phyloP scores from a whole-genome alignment of 2,888 invertebrate genomes.

The Unio pictorum region DNA sequence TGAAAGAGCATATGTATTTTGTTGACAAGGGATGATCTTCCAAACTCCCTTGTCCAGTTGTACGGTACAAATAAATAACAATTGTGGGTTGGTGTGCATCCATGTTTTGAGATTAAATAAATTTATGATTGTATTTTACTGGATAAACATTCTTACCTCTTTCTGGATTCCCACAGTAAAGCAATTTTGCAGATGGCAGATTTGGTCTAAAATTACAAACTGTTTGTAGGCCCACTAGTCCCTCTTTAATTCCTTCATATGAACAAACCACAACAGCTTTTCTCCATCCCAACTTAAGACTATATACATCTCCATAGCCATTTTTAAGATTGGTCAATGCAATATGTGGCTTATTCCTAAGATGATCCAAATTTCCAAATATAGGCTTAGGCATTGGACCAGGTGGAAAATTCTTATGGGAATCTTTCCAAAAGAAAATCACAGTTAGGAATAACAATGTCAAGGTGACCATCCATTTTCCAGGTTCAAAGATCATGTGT shows the following conservation, averaged over 20 bases:
- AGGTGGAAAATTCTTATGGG: slow-evolving; percentile 31
- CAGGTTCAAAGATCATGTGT: too few relatives aligned
- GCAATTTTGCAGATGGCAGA: slow-evolving; percentile 25
- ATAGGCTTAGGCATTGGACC: slow-evolving; percentile 50
- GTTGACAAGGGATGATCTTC: too few relatives aligned
- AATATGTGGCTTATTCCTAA: slow-evolving; percentile 40
- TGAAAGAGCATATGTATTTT: too few relatives aligned
- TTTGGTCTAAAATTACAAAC: slow-evolving; percentile 44
- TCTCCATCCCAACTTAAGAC: slow-evolving; percentile 43
- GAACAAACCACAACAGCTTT: slow-evolving; percentile 50
- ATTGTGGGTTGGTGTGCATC: too few relatives aligned
- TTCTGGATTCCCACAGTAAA: slow-evolving; percentile 44
- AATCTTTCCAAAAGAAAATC: slow-evolving; percentile 31
- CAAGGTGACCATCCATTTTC: not conserved
- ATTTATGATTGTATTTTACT: too few relatives aligned
- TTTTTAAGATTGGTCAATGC: slow-evolving; percentile 44
- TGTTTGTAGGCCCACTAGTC: slow-evolving; percentile 34
- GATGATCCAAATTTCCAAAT: slow-evolving; percentile 39
- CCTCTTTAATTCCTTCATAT: slow-evolving; percentile 49
- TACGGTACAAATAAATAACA: too few relatives aligned
- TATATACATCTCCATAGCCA: slow-evolving; percentile 54
- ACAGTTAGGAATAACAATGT: slow-evolving; percentile 32
- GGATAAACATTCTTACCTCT: slow-evolving; percentile 26
- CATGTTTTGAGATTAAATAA: too few relatives aligned
- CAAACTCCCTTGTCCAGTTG: too few relatives aligned